Conservation (phyloP, 2,113 vertebrate genomes). For the Neomonachus schauinslandi region DNA sequence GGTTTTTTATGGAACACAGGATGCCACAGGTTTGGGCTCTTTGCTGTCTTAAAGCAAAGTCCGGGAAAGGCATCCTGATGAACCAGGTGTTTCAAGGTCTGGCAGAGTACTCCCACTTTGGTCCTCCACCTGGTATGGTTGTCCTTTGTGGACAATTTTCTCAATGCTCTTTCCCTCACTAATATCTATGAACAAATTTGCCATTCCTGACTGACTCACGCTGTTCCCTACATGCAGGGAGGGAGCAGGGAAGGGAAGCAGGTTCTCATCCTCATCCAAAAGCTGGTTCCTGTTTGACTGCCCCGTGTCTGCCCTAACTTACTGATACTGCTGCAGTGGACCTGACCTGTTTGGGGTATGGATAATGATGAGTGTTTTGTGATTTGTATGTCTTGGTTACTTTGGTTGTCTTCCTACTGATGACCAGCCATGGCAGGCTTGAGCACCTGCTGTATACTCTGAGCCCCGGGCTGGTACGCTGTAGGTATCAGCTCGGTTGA, state of each 20-base stretch:
- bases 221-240: too few relatives aligned
- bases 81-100: neutral
- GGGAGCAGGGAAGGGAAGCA: too few relatives aligned
- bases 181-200: neutral
- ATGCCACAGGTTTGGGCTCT: neutral
- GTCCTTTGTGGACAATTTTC: neutral
- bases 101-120: neutral
- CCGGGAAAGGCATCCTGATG: too few relatives aligned
- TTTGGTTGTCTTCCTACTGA: neutral
- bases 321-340: accelerated
- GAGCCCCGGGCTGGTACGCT: neutral
- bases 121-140: accelerated
- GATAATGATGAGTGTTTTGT: neutral
- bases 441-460: neutral
- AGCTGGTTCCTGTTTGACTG: too few relatives aligned
- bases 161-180: too few relatives aligned
- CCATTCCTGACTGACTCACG: neutral
- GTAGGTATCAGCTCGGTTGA: neutral
- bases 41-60: accelerated
- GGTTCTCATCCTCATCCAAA: neutral
- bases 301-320: too few relatives aligned
- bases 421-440: neutral
- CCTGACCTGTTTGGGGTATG: neutral
- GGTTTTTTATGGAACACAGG: neutral
- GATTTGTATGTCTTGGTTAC: neutral